A percentile compares a stretch with the other conserved stretches of the same genome.
Conservation (phyloP, 2,797 vertebrate genomes). For the Tenualosa ilisha region DNA sequence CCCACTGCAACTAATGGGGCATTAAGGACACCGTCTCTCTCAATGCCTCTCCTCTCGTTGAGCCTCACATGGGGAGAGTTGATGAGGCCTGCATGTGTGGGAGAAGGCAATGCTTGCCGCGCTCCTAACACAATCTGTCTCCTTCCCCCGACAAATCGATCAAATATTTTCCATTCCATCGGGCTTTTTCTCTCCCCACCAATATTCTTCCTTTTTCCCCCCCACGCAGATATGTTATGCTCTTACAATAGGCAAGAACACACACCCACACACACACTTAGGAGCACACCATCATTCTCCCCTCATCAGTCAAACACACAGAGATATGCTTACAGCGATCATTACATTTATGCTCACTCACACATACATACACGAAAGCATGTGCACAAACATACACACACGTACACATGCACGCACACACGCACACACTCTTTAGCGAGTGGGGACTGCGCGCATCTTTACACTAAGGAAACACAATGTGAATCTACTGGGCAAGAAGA, state of each 20-base stretch:
- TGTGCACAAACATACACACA: not conserved
- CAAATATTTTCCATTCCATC: constrained; percentile 37
- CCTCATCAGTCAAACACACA: constrained; percentile 19
- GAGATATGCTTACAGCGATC: not conserved
- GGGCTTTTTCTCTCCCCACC: not conserved
- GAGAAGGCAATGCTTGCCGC: constrained; percentile 18
- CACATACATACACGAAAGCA: not conserved
- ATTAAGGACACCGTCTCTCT: not conserved
- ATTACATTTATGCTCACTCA: not conserved
- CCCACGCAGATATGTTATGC: constrained; percentile 12
- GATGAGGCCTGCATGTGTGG: not conserved
- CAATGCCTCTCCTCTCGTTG: not conserved
- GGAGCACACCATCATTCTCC: not conserved
- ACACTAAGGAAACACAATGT: not conserved
- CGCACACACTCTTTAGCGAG: not conserved
- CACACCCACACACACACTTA: constrained; percentile 10
- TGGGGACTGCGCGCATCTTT: not conserved
- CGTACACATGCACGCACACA: not conserved
- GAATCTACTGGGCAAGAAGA: not conserved
- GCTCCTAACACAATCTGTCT: constrained; percentile 22
- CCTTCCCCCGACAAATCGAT: constrained; percentile 37
- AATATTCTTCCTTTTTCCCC: not conserved
- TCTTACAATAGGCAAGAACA: not conserved
- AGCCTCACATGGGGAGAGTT: not conserved
- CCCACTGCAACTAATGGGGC: not conserved